Base-by-base conservation (phyloP, 37 sponge, comb jelly and placozoan species). In the Halichondria panicea region DNA sequence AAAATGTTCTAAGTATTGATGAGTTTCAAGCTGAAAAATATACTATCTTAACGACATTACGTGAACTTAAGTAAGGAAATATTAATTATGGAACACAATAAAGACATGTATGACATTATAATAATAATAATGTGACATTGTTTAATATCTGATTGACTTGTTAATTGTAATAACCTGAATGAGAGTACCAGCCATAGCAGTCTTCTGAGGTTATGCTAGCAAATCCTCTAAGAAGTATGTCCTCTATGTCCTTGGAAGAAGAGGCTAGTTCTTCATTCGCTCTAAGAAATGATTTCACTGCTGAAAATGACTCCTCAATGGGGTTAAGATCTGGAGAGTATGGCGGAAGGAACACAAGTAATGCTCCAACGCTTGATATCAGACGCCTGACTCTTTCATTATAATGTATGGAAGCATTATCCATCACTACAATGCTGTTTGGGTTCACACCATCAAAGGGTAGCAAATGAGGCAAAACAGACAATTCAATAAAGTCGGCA, bases 401-500 rank as follows among this genome's bases (percentile, higher is more conserved):
- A 35, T 74, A 56, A 28, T 74, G 74, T 32, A 74, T 38, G n/a
- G 74, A 74, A 1, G 74, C 74, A 44, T 74, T 74, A 27, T 74
- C 74, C 33, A 74, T 36, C 12, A 66, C 56, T 7, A 66, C 78
- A 50, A 78, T 42, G 38, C 68, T 66, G 37, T 66, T 22, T 6
- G 66, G 65, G 42, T 66, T 78, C 15, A 0, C n/a, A 3, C 78
- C 68, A 67, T 78, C 53, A 54, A 66, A 78, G 19, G 78, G 78
- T 19, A 66, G 53, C 21, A 78, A 67, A 66, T 78, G 78, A 32
- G 61, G 58, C 21, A 75, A 32, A 40, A 75, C 48, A 48, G 41
- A 22, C 13, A 21, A 36, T 38, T 79, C 70, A 40, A 79, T 33
- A 43, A 69, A 68, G 42, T 45, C 48, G 25, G 28, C 12, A 40